Evolutionary conservation across 1,140 invertebrate genomes (phyloP), one percentile per base, ranked within the genome.

Genomic region (Cyphomyrmex costatus): DNA sequence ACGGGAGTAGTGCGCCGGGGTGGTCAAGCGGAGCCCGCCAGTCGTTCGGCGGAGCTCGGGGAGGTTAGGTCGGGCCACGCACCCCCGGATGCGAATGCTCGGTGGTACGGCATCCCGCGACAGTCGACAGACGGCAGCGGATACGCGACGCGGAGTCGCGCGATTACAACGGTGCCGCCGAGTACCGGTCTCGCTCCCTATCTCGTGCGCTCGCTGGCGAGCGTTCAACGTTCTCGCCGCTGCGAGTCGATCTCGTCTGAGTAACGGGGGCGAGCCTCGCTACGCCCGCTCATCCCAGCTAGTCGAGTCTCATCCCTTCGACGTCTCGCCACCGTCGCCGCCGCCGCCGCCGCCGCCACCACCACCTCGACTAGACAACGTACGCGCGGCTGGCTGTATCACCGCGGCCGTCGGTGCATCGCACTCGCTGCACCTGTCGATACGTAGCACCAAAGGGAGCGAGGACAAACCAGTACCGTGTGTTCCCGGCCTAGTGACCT

Each of bases 401-500:
- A 36, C 14, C 68, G 24, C 68, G 24, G 56, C 42, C 36, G 36
- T 30, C 19, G 19, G 76, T 78, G 46, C 60, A 56, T 53, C 42
- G 61, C 46, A 16, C 42, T 21, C 12, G n/a, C 2, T 30, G 46
- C 46, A 79, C 27, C 46, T 42, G 78, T 71, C 78, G 36, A 74
- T 46, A 65, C 60, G 24, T 19, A 42, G 19, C 27, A 10, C 0
- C 68, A 14, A 88, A 19, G 70, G 53, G 76, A 79, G 46, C 63
- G 79, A 68, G 46, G 53, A 86, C 56, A 58, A 60, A 24, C 71
- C 80, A 76, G 58, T 61, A 77, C 36, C 58, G 82, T 78, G 84
- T 85, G 85, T 86, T 74, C 89, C 90, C 91, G 92, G 89, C 92
- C 93, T 92, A 92, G 87, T 93, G 90, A 94, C 92, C 93, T 92